Percentiles rank a stretch among this genome's conserved stretches.
Conservation (phyloP, 2,113 vertebrate species). For the Dissostichus mawsoni region DNA sequence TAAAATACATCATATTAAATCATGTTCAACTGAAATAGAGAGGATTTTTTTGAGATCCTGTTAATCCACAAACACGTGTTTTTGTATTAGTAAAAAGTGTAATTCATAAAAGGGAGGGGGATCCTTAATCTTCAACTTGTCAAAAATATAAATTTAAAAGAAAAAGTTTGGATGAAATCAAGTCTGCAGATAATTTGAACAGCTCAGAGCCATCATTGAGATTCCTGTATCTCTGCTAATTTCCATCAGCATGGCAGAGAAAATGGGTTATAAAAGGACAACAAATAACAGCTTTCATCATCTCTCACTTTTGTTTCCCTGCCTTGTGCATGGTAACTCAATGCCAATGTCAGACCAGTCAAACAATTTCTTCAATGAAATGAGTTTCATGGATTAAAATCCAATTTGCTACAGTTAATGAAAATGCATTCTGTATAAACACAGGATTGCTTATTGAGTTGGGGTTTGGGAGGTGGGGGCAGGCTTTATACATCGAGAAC, state of each 20-base stretch:
- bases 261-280: conserved; percentile 10
- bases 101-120: no score
- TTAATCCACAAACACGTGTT: not conserved
- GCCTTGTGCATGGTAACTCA: conserved; percentile 45
- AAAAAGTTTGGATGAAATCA: conserved; percentile 28
- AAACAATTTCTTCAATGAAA: conserved; percentile 72
- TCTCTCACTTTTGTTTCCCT: conserved; percentile 55
- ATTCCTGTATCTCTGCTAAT: conserved; percentile 58
- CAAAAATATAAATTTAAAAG: conserved; percentile 45
- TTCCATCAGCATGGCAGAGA: conserved; percentile 63
- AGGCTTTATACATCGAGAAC: conserved; percentile 62
- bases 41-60: conserved; percentile 16
- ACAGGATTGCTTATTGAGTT: conserved; percentile 69
- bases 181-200: conserved; percentile 40
- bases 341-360: conserved; percentile 65
- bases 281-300: conserved; percentile 61
- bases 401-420: conserved; percentile 77
- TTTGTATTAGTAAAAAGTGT: not conserved
- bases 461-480: conserved; percentile 49
- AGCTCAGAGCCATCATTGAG: conserved; percentile 40
- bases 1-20: conserved; percentile 41
- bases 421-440: conserved; percentile 72
- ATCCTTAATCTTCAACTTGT: conserved; percentile 38
- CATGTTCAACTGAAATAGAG: conserved; percentile 47
- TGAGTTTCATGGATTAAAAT: conserved; percentile 77